Evolutionary conservation across 2,888 invertebrate species (phyloP), one percentile per base, ranked within the genome.

Genomic region (Prostheceraeus crozeri): DNA sequence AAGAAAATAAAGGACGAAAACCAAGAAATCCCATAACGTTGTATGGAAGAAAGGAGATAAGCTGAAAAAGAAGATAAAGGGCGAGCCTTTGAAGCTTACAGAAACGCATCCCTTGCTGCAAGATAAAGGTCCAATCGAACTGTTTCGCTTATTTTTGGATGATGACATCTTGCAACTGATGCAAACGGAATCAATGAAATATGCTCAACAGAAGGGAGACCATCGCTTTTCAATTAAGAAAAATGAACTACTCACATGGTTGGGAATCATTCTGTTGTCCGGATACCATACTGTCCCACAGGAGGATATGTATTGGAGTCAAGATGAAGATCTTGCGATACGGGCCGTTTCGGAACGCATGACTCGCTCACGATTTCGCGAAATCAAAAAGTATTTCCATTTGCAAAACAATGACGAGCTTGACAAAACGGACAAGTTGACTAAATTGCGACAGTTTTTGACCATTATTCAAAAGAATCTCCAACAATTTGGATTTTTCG

Each of bases 351-450:
- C 21, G 3, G n/a, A 27, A 27, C 25, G 52, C 11, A 60, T 65
- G 61, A 16, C 54, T 4, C 19, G 51, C 33, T 48, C 55, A 35
- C 27, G 60, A 16, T 65, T 62, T 63, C 62, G 63, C 10, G 63
- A 57, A 28, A 59, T 63, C 10, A 51, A 62, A 59, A 53, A 35
- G 36, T 57, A 63, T 31, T 27, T 65, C 25, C 64, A 65, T 53
- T 46, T 63, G 2, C 27, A 36, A 56, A 40, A 30, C 35, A 57
- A 57, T 8, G n/a, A 53, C 19, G 35, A 6, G 28, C 35, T 63
- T 23, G 55, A 63, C 35, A 23, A 25, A n/a, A 45, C 31, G 30
- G 64, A 63, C 57, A 65, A 64, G 40, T 16, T 65, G 16, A 25
- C 33, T n/a, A 62, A 64, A 59, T 56, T 64, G 4, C 30, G 58